phyloP scores from a whole-genome alignment of 2,888 invertebrate species.

The Noctua fimbriata region DNA sequence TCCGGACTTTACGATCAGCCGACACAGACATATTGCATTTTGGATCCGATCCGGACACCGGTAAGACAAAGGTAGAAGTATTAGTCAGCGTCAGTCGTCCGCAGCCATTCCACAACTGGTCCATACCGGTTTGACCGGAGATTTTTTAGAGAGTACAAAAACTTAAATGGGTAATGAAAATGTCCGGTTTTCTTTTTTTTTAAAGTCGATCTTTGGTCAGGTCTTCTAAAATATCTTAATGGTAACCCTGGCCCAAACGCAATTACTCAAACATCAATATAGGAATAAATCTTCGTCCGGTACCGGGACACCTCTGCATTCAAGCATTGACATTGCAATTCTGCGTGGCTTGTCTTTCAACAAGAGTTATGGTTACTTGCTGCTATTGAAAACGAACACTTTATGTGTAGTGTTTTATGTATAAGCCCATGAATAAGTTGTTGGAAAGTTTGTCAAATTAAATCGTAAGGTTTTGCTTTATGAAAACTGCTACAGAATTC shows the following conservation, averaged over 20 bases:
- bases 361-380: constrained; percentile 64
- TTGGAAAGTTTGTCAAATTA: constrained; percentile 52
- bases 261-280: constrained; percentile 68
- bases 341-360: constrained; percentile 61
- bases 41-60: background rate
- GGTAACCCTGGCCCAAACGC: constrained; percentile 28
- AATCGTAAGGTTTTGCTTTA: constrained; percentile 2
- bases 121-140: background rate
- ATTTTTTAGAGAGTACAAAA: background rate
- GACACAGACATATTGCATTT: background rate
- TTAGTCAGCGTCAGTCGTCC: background rate
- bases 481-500: background rate
- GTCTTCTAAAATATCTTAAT: background rate
- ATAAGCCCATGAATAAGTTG: constrained; percentile 53
- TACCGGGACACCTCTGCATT: constrained; percentile 65
- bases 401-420: constrained; percentile 57
- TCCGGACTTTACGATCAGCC: background rate
- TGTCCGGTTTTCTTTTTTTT: background rate
- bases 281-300: constrained; percentile 69
- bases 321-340: constrained; percentile 72
- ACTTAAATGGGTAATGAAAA: background rate
- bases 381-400: constrained; percentile 63
- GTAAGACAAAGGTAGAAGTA: background rate
- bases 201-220: background rate
- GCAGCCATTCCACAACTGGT: background rate